A percentile compares a stretch with the other conserved stretches of the same genome.
These are phyloP conservation scores for Aphidius colemani DNA, from an alignment of 2,888 invertebrate species.

Conservation along the genomic window DNA sequence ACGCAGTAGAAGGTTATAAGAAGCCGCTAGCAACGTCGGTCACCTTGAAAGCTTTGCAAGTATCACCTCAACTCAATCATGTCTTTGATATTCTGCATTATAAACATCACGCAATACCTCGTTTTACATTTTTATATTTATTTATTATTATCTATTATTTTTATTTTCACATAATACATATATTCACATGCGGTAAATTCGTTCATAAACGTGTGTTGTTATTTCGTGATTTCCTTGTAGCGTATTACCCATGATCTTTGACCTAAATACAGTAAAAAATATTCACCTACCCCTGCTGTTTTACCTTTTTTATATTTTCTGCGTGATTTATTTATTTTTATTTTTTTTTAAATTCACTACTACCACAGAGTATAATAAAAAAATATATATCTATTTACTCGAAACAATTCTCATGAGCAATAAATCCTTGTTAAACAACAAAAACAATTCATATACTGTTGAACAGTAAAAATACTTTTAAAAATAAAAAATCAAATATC, in stretches of 20 bases:
- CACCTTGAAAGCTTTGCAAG: slow-evolving; percentile 23
- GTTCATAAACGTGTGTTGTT: slow-evolving; percentile 3
- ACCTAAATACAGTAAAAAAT: slow-evolving; percentile 24
- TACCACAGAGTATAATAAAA: background rate
- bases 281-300: slow-evolving; percentile 26
- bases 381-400: background rate
- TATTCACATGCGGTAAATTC: slow-evolving; percentile 10
- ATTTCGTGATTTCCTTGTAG: slow-evolving; percentile 31
- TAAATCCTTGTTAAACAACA: too few relatives aligned
- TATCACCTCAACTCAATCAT: background rate
- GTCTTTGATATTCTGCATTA: background rate
- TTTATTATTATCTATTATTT: background rate
- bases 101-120: background rate
- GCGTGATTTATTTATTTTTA: slow-evolving; percentile 1
- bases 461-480: too few relatives aligned
- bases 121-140: too few relatives aligned
- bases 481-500: too few relatives aligned
- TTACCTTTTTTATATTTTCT: slow-evolving; percentile 20
- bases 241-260: slow-evolving; percentile 36
- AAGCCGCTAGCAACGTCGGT: slow-evolving; percentile 25
- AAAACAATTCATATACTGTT: too few relatives aligned
- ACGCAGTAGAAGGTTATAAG: slow-evolving; percentile 16
- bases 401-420: background rate
- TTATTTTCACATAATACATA: background rate
- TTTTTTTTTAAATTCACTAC: too few relatives aligned